Evolutionary conservation across 2,797 vertebrate species (phyloP).

Genomic region (Rousettus madagascariensis): DNA sequence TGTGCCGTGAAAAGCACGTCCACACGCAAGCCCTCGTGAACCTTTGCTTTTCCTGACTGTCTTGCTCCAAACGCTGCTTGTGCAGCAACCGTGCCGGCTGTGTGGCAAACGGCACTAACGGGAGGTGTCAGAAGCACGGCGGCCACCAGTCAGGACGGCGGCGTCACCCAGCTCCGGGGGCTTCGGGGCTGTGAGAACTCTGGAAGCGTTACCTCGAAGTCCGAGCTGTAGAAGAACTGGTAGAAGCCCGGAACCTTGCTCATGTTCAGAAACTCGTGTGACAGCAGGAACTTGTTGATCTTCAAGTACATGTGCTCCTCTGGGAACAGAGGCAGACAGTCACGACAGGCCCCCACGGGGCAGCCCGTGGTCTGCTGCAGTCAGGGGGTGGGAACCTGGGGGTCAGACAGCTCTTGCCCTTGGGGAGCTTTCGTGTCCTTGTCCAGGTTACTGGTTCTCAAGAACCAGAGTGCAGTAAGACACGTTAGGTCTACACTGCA

Average conservation of each 20-base stretch:
- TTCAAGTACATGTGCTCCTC: slow-evolving; percentile 97
- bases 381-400: not conserved
- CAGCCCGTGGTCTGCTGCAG: not conserved
- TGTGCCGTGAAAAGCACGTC: accelerated
- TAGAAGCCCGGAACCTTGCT: slow-evolving; percentile 95
- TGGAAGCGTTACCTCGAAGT: slow-evolving; percentile 90
- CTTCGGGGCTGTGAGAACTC: not conserved
- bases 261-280: slow-evolving; percentile 93
- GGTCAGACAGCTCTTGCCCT: too few relatives aligned
- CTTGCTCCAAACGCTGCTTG: too few relatives aligned
- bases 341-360: accelerated
- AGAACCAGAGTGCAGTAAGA: not conserved
- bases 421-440: too few relatives aligned
- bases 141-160: too few relatives aligned
- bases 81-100: accelerated
- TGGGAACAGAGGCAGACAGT: slow-evolving; percentile 75
- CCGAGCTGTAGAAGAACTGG: slow-evolving; percentile 95
- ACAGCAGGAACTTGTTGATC: slow-evolving; percentile 92
- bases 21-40: accelerated
- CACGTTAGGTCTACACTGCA: accelerated
- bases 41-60: not conserved
- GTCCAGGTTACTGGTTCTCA: too few relatives aligned
- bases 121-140: not conserved
- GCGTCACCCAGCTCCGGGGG: not conserved
- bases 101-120: accelerated